Percentiles rank a stretch among this genome's conserved stretches.
Evolutionary conservation across 2,888 invertebrate species (phyloP).

Genomic region (Caenorhabditis parvicauda): DNA sequence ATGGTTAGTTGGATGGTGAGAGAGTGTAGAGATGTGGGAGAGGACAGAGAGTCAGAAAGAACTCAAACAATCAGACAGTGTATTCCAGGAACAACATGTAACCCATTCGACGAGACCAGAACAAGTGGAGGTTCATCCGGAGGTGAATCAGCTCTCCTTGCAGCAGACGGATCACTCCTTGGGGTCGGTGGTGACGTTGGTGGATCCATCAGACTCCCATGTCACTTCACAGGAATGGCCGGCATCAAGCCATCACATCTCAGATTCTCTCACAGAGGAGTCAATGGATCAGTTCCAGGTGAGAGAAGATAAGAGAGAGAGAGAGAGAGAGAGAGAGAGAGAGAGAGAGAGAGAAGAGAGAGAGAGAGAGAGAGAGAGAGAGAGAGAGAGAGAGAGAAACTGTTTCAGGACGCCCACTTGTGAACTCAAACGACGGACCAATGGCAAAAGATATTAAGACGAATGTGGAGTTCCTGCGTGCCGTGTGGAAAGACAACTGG

Average conservation of each 20-base stretch:
- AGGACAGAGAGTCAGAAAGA: neutral
- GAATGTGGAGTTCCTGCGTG: conserved; percentile 35
- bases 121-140: conserved; percentile 44
- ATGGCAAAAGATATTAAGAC: conserved; percentile 45
- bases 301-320: neutral
- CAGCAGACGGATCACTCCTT: conserved; percentile 39
- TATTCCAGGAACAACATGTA: conserved; percentile 24
- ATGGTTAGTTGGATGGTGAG: too few relatives aligned
- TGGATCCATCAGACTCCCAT: conserved; percentile 66
- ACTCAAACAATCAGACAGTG: conserved; percentile 64
- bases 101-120: conserved; percentile 24
- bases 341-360: neutral
- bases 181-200: conserved; percentile 66
- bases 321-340: neutral
- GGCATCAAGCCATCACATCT: conserved; percentile 60
- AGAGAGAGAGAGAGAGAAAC: conserved; percentile 39
- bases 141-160: conserved; percentile 62
- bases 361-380: neutral
- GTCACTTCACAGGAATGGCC: conserved; percentile 65
- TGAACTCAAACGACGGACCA: conserved; percentile 53
- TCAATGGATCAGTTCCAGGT: conserved; percentile 49
- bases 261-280: conserved; percentile 45
- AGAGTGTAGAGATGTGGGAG: too few relatives aligned
- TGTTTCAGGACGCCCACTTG: conserved; percentile 52
- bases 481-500: conserved; percentile 39